These are phyloP conservation scores for Brachypteracias leptosomus DNA, from an alignment of 2,113 vertebrate species.

Conservation along the genomic window DNA sequence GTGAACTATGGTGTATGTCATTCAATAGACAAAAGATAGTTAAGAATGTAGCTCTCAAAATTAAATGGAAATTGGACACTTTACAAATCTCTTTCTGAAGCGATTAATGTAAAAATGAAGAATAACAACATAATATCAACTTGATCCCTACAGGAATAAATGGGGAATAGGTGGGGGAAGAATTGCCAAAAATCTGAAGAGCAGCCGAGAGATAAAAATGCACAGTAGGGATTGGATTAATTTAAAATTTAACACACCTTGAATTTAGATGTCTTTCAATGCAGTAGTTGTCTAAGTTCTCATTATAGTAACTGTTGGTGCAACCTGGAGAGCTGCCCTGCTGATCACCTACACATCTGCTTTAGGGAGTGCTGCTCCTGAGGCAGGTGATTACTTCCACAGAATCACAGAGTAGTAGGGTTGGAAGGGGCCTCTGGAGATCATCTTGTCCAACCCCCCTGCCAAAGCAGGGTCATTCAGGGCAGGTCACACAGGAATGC, in stretches of 20 bases:
- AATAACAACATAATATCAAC: not conserved
- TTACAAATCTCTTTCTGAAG: not conserved
- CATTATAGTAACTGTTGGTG: accelerated
- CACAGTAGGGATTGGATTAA: not conserved
- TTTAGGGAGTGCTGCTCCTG: no score
- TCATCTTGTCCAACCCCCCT: no score
- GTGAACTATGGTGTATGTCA: not conserved
- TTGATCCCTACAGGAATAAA: not conserved
- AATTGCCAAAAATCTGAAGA: not conserved
- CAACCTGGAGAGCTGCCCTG: not conserved
- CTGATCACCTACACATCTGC: no score
- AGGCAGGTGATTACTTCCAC: no score
- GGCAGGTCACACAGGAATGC: no score
- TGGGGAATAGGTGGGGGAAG: not conserved
- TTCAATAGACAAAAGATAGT: not conserved
- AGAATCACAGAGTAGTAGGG: no score
- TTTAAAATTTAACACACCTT: not conserved
- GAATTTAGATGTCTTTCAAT: not conserved
- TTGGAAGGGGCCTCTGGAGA: no score
- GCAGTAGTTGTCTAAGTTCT: not conserved
- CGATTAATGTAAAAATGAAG: not conserved
- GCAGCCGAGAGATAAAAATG: not conserved
- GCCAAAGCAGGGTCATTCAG: no score
- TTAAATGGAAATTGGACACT: not conserved
- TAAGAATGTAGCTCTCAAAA: not conserved